A percentile compares a stretch with the other conserved stretches of the same genome.
Evolutionary conservation across 2,113 vertebrate species (phyloP).

Genomic region (Naja naja): DNA sequence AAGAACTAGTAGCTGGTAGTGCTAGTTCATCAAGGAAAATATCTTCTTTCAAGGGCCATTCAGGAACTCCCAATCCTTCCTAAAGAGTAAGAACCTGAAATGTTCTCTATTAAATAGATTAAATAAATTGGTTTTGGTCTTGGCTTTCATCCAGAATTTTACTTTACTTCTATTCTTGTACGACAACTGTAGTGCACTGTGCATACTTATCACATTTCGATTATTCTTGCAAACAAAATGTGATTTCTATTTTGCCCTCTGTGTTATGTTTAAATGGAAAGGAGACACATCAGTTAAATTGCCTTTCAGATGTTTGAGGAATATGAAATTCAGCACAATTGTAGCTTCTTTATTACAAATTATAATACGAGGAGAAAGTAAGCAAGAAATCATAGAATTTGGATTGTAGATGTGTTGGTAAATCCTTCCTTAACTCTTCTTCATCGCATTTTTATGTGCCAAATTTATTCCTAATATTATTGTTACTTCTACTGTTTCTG

Average conservation of each 20-base stretch:
- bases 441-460: neutral
- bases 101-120: neutral
- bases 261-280: neutral
- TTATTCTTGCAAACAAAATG: neutral
- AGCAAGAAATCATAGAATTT: neutral
- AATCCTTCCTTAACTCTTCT: neutral
- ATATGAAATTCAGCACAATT: neutral
- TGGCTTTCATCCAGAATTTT: neutral
- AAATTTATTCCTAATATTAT: neutral
- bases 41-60: neutral
- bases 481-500: neutral
- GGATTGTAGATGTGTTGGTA: neutral
- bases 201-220: neutral
- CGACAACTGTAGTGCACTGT: neutral
- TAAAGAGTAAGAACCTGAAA: neutral
- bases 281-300: neutral
- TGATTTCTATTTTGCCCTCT: neutral
- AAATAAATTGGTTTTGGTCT: neutral
- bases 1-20: neutral
- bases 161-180: neutral
- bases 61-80: neutral
- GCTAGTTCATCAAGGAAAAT: neutral
- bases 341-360: neutral
- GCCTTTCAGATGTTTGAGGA: neutral
- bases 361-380: neutral